Conservation (phyloP, 2,113 vertebrate species). For the Psittacus erithacus region DNA sequence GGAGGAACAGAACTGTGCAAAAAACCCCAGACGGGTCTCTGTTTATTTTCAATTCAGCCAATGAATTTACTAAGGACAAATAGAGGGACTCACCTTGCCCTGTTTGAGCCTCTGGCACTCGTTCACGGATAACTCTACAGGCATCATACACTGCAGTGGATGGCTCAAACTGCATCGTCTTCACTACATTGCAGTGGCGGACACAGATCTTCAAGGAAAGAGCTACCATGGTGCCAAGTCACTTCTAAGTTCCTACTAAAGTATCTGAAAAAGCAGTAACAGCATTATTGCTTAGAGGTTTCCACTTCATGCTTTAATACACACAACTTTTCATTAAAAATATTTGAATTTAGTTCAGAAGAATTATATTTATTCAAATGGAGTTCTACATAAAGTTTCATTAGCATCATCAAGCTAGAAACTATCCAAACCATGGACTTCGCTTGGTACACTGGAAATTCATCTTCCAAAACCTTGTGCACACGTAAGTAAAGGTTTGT, state of each 20-base stretch:
- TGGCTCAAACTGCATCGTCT: slow-evolving; percentile 98
- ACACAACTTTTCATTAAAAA: background rate
- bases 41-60: background rate
- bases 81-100: slow-evolving; percentile 84
- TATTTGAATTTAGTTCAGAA: rapidly evolving
- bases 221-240: slow-evolving; percentile 88
- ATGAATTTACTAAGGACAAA: background rate
- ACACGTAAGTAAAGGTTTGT: background rate
- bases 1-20: background rate
- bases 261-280: slow-evolving; percentile 51
- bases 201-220: slow-evolving; percentile 98
- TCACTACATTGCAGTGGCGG: slow-evolving; percentile 98
- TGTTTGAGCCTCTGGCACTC: slow-evolving; percentile 93
- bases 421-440: background rate
- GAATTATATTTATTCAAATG: background rate
- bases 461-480: background rate
- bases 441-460: background rate
- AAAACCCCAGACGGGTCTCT: rapidly evolving
- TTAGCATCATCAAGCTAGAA: background rate
- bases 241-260: slow-evolving; percentile 38
- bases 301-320: background rate
- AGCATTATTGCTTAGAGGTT: background rate
- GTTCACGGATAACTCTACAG: slow-evolving; percentile 91
- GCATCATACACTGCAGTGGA: slow-evolving; percentile 96
- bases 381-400: background rate